Evolutionary conservation across 2,888 invertebrate genomes (phyloP).

Genomic region (Danaus chrysippus): DNA sequence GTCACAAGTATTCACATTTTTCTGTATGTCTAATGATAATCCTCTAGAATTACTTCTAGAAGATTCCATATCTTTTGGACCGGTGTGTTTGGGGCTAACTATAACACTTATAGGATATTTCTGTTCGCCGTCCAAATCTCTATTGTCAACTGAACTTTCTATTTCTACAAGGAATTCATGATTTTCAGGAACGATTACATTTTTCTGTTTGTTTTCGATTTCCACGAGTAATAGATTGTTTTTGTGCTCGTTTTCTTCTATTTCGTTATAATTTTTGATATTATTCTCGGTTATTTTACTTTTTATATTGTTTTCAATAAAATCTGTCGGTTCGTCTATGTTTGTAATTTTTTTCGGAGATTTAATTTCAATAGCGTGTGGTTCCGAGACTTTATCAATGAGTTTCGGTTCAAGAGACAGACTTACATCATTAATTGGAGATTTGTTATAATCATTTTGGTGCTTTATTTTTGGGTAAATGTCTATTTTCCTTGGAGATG

Average conservation of each 20-base stretch:
- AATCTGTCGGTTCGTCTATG: no score
- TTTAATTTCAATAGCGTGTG: no score
- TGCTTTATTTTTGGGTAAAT: no score
- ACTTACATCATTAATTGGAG: no score
- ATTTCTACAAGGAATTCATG: slow-evolving; percentile 45
- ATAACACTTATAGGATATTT: slow-evolving; percentile 49
- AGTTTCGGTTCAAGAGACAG: no score
- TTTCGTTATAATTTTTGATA: not conserved
- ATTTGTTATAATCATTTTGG: no score
- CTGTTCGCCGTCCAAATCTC: slow-evolving; percentile 22
- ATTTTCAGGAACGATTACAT: slow-evolving; percentile 35
- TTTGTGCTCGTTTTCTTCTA: slow-evolving; percentile 21
- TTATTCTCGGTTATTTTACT: no score
- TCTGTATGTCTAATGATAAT: slow-evolving; percentile 36
- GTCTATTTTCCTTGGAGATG: no score
- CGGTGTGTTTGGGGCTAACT: slow-evolving; percentile 46
- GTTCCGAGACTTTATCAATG: no score
- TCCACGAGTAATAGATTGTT: slow-evolving; percentile 47
- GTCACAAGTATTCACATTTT: slow-evolving; percentile 47
- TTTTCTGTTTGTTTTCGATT: slow-evolving; percentile 45
- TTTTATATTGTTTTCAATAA: no score
- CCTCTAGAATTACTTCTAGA: not conserved
- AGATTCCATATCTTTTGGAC: not conserved
- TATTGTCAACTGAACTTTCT: slow-evolving; percentile 37
- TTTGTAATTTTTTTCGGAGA: no score